These are phyloP conservation scores for Cephus pulcher DNA, from an alignment of 2,888 invertebrate species.

Conservation along the genomic window DNA sequence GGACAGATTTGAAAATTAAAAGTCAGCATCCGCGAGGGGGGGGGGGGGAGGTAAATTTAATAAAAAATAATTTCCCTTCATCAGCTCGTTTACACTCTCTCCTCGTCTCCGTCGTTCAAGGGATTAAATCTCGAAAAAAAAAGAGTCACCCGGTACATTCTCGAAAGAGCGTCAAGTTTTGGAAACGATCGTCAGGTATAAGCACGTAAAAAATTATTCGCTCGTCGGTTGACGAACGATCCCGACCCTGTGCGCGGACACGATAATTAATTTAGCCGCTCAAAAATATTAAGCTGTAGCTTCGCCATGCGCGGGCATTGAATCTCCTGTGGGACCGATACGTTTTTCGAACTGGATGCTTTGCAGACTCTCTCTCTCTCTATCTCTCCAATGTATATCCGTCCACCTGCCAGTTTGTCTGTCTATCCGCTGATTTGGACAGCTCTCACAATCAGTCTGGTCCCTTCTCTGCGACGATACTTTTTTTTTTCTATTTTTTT, in stretches of 20 bases:
- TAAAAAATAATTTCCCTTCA: slow-evolving; percentile 11
- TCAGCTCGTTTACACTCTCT: slow-evolving; percentile 21
- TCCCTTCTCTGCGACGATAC: not conserved
- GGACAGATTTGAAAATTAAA: too few relatives aligned
- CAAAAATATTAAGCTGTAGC: not conserved
- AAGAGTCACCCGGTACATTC: too few relatives aligned
- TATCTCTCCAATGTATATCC: not conserved
- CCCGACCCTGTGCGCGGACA: not conserved
- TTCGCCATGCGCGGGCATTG: not conserved
- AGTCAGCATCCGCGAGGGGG: too few relatives aligned
- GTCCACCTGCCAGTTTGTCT: not conserved
- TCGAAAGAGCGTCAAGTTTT: too few relatives aligned
- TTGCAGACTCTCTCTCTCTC: not conserved
- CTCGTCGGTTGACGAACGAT: not conserved
- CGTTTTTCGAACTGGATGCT: not conserved
- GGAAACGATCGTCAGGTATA: too few relatives aligned
- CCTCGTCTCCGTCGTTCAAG: not conserved
- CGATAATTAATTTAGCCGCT: slow-evolving; percentile 2
- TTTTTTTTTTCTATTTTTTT: not conserved
- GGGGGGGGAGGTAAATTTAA: too few relatives aligned
- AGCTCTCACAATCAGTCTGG: not conserved
- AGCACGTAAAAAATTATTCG: too few relatives aligned
- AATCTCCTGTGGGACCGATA: not conserved
- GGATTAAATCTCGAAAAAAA: too few relatives aligned
- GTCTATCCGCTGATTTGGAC: not conserved